Evolutionary conservation across 2,888 invertebrate genomes (phyloP).

Genomic region (Aporophyla nigra): DNA sequence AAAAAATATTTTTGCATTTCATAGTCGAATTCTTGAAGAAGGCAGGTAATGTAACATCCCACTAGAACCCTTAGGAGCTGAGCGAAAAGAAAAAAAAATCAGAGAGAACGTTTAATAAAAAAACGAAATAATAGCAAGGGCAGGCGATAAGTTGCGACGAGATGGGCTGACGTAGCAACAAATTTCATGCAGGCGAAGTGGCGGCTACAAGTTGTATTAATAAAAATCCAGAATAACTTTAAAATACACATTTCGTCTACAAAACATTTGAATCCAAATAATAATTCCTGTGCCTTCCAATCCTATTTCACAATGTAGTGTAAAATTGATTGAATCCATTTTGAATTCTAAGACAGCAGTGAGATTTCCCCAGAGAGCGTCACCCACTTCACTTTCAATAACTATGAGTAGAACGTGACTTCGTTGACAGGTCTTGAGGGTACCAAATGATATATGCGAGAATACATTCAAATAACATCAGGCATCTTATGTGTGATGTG

Average conservation of each 20-base stretch:
- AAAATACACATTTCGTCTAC: background rate
- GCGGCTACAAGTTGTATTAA: too few species aligned
- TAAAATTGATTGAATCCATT: constrained; percentile 67
- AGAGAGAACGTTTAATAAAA: too few species aligned
- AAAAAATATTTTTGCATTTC: too few species aligned
- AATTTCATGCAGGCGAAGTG: too few species aligned
- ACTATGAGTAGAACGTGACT: constrained; percentile 52
- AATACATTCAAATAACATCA: constrained; percentile 13
- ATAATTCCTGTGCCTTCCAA: background rate
- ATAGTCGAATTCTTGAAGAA: too few species aligned
- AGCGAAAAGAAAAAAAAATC: too few species aligned
- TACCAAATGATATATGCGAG: constrained; percentile 28
- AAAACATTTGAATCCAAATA: background rate
- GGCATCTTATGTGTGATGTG: background rate
- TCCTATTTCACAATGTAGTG: background rate
- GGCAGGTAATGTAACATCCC: too few species aligned
- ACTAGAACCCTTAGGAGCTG: too few species aligned
- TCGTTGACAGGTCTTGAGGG: constrained; percentile 28
- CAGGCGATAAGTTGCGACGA: too few species aligned
- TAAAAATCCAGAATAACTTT: background rate
- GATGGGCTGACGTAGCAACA: too few species aligned
- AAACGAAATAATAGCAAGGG: too few species aligned
- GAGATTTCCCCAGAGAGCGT: constrained; percentile 73
- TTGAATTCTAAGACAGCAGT: constrained; percentile 67
- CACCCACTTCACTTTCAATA: constrained; percentile 64